Evolutionary conservation across 2,113 vertebrate species (phyloP).

Genomic region (Rhabdomys dilectus): DNA sequence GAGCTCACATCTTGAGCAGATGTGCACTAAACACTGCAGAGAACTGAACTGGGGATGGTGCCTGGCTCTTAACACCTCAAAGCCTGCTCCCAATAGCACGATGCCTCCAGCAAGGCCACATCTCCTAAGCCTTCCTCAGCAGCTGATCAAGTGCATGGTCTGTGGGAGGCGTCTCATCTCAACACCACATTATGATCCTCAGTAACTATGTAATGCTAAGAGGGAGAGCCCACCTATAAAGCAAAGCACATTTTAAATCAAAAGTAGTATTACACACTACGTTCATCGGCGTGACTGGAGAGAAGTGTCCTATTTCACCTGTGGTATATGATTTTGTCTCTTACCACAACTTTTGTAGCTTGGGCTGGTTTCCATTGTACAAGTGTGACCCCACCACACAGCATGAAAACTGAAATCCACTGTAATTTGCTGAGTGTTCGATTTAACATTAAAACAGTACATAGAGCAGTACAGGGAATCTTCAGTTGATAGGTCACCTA

Average conservation of each 20-base stretch:
- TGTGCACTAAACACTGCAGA: neutral
- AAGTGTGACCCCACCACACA: conserved; percentile 94
- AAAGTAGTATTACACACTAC: neutral
- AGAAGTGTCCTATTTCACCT: neutral
- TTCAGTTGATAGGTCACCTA: conserved; percentile 99
- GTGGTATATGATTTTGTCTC: neutral
- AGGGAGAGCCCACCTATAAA: neutral
- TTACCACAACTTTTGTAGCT: conserved; percentile 94
- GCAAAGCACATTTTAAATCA: conserved; percentile 49
- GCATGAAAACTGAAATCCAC: conserved; percentile 97
- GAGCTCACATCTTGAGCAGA: neutral
- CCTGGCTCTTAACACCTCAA: neutral
- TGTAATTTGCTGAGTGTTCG: conserved; percentile 94
- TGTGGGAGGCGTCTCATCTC: neutral
- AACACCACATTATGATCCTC: neutral
- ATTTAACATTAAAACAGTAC: conserved; percentile 96
- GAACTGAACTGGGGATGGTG: neutral
- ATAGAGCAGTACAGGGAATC: conserved; percentile 98
- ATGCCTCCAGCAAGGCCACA: neutral
- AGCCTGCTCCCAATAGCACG: neutral
- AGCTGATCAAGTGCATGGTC: neutral
- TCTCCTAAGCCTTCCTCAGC: neutral
- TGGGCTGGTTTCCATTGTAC: conserved; percentile 96
- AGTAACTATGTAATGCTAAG: neutral
- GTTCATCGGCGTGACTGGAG: neutral